Evolutionary conservation across 1,140 invertebrate species (phyloP).

Genomic region (Ips typographus): DNA sequence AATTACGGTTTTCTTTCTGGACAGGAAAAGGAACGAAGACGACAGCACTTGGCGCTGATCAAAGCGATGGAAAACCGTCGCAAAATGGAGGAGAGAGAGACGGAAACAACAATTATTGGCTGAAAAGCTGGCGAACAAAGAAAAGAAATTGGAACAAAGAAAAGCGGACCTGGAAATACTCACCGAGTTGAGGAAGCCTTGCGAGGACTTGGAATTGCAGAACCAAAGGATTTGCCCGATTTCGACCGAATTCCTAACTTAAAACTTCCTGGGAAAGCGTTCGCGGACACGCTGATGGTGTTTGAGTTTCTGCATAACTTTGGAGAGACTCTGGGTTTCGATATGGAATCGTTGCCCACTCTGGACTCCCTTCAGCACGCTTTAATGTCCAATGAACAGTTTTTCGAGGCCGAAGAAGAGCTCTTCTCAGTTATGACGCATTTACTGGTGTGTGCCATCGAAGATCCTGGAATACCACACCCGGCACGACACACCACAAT

Average conservation of each 20-base stretch:
- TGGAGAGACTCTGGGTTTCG: slow-evolving; percentile 89
- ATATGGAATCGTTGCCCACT: slow-evolving; percentile 84
- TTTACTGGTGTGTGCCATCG: slow-evolving; percentile 87
- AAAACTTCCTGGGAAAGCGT: slow-evolving; percentile 80
- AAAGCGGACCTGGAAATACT: slow-evolving; percentile 83
- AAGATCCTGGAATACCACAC: slow-evolving; percentile 92
- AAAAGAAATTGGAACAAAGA: slow-evolving; percentile 80
- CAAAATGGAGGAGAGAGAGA: slow-evolving; percentile 84
- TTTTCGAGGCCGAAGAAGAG: slow-evolving; percentile 80
- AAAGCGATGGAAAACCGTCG: slow-evolving; percentile 83
- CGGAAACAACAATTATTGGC: slow-evolving; percentile 77
- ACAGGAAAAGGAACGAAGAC: slow-evolving; percentile 85
- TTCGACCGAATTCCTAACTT: slow-evolving; percentile 78
- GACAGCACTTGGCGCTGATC: slow-evolving; percentile 87
- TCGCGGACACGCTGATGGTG: slow-evolving; percentile 90
- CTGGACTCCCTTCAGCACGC: slow-evolving; percentile 85
- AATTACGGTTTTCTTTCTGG: neutral
- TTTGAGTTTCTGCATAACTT: slow-evolving; percentile 96
- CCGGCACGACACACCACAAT: slow-evolving; percentile 82
- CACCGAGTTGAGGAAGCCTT: slow-evolving; percentile 79
- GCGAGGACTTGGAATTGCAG: slow-evolving; percentile 77
- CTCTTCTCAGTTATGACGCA: slow-evolving; percentile 86
- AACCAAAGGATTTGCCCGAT: slow-evolving; percentile 74
- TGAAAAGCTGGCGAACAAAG: slow-evolving; percentile 76
- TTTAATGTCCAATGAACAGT: slow-evolving; percentile 73